Conservation (phyloP, 2,888 invertebrate species). For the Caenorhabditis doughertyi region DNA sequence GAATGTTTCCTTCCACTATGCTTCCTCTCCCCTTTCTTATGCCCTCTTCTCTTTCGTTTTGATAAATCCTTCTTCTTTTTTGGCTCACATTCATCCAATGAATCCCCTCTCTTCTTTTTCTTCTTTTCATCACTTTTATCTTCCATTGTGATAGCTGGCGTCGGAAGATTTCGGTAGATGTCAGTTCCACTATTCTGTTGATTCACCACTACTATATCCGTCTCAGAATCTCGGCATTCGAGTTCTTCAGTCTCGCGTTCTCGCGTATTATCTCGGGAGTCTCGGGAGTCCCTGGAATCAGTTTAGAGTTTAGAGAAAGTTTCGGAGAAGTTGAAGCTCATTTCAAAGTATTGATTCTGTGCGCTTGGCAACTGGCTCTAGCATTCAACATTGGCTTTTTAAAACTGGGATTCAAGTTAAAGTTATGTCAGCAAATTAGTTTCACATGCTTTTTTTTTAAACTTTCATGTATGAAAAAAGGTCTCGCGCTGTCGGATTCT, state of each 20-base stretch:
- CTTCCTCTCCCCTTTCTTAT: background rate
- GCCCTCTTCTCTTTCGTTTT: background rate
- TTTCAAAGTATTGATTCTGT: too few relatives aligned
- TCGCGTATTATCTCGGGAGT: too few relatives aligned
- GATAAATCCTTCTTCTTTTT: background rate
- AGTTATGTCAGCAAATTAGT: too few relatives aligned
- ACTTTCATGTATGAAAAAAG: too few relatives aligned
- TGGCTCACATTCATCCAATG: constrained; percentile 12
- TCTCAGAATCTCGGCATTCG: constrained; percentile 7
- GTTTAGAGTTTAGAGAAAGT: too few relatives aligned
- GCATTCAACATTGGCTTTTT: too few relatives aligned
- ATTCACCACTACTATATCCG: background rate
- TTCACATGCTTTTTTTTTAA: too few relatives aligned
- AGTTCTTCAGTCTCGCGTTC: constrained; percentile 11
- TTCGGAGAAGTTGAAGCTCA: too few relatives aligned
- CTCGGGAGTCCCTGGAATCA: too few relatives aligned
- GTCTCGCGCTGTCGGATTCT: too few relatives aligned
- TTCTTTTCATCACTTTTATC: constrained; percentile 23
- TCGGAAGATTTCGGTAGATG: background rate
- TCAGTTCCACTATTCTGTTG: constrained; percentile 6
- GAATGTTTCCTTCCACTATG: background rate
- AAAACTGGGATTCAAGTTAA: too few relatives aligned
- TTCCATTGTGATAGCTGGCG: background rate
- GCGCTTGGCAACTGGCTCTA: too few relatives aligned
- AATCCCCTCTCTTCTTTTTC: background rate